Conservation (phyloP, 23 tunicate species). For the Halocynthia roretzi region DNA sequence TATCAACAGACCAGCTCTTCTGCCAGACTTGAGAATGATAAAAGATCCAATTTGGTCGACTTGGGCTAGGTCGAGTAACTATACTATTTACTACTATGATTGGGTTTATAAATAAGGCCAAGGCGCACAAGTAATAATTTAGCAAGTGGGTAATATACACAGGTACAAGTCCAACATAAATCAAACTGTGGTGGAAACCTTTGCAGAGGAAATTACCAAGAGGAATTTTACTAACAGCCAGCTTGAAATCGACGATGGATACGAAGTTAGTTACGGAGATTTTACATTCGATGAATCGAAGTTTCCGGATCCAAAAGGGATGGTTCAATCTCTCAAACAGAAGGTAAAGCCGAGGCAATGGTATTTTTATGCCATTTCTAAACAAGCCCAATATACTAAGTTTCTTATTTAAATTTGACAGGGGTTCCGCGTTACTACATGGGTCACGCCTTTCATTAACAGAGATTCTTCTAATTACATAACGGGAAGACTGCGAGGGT, state of each 20-base stretch:
- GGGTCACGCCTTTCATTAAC: conserved; percentile 91
- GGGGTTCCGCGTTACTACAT: conserved; percentile 72
- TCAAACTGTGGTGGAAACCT: conserved; percentile 39
- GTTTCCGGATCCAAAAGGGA: conserved; percentile 52
- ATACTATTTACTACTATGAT: not conserved
- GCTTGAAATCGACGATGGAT: conserved; percentile 85
- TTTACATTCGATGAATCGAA: conserved; percentile 53
- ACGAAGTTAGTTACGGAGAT: conserved; percentile 71
- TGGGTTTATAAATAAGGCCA: not conserved
- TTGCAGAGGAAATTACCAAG: conserved; percentile 45
- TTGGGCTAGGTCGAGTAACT: conserved; percentile 63
- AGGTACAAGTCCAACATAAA: conserved; percentile 55
- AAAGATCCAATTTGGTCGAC: conserved; percentile 89
- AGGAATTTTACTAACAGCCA: conserved; percentile 53
- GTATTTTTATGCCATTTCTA: not conserved
- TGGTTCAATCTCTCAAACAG: conserved; percentile 35
- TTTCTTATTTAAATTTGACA: conserved; percentile 3
- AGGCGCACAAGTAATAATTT: not conserved
- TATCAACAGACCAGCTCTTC: conserved; percentile 35
- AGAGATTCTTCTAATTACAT: conserved; percentile 30
- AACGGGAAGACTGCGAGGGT: conserved; percentile 8
- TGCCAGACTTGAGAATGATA: conserved; percentile 67
- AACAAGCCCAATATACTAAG: not conserved
- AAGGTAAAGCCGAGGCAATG: conserved; percentile 8
- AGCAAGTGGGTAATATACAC: not conserved